Evolutionary conservation across 2,797 vertebrate species (phyloP), one percentile per base, ranked within the genome.

Genomic region (Taeniopygia guttata): DNA sequence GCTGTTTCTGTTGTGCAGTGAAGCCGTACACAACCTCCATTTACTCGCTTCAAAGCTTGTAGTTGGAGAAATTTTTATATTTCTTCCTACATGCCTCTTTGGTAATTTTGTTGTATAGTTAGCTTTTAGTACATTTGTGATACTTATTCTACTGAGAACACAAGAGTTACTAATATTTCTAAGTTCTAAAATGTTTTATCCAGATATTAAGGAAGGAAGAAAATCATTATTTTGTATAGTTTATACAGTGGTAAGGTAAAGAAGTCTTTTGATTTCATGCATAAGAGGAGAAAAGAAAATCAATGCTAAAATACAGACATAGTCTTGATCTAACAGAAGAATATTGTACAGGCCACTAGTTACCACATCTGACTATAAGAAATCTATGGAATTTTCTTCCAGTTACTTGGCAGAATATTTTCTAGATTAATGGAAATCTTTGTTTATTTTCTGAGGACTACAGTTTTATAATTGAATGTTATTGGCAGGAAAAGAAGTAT

Each of bases 281-380:
- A 64, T 76, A 74, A 96, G 95, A 81, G 11, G 70, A 91, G 29
- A 74, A 94, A 96, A 96, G 58, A 83, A 96, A 96, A 96, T 55
- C 78, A 90, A 79, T 51, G 29, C 58, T 91, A 86, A 88, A 89
- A 94, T 36, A 90, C 63, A 76, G 60, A 95, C 66, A 84, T 23
- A 83, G 23, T 63, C 56, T 77, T 90, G 19, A 9, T 51, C 59
- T 91, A 84, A 70, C 22, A 84, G 32, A 87, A 94, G 82, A 81
- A 70, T 86, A 32, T 92, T 79, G 11, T 9, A 30, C 10, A 42
- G 29, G 26, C 40, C 43, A 46, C 67, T 42, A 81, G 59, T 67
- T 62, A 73, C 56, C 38, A 74, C n/a, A 67, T 36, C 38, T 78
- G 51, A 30, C 45, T 67, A 5, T 43, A 62, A 74, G 30, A 83